Conservation (phyloP, 2,888 invertebrate species). For the Carcina quercana region DNA sequence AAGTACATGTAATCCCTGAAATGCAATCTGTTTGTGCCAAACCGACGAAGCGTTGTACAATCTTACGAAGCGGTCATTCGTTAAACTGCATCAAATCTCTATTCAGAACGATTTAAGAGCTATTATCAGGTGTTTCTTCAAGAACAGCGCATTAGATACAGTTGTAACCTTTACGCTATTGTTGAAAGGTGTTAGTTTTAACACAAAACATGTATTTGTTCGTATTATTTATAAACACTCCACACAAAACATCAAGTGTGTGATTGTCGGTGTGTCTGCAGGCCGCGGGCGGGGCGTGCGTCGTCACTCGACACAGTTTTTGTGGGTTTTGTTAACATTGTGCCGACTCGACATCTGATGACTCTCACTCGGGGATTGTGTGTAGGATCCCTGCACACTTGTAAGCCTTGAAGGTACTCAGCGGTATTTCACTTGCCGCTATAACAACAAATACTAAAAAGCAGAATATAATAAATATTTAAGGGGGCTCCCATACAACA, state of each 20-base stretch:
- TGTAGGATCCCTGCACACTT: not conserved
- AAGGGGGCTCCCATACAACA: no score
- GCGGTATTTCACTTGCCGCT: no score
- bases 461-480: no score
- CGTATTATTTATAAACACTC: no score
- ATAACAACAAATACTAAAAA: no score
- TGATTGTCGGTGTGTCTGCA: constrained; percentile 22
- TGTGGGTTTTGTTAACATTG: not conserved
- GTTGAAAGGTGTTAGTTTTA: constrained; percentile 32
- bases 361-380: not conserved
- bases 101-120: not conserved
- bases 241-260: constrained; percentile 29
- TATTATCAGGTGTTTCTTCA: constrained; percentile 1
- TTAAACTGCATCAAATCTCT: not conserved
- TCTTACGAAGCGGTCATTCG: not conserved
- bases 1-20: constrained; percentile 11
- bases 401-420: not conserved
- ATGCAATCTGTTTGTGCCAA: constrained; percentile 19
- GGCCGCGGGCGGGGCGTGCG: constrained; percentile 16
- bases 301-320: constrained; percentile 4
- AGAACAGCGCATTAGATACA: not conserved
- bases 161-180: constrained; percentile 1
- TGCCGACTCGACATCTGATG: not conserved
- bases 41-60: constrained; percentile 17
- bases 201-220: constrained; percentile 32